Evolutionary conservation across 2,113 vertebrate species (phyloP).

Genomic region (Sclerurus mexicanus): DNA sequence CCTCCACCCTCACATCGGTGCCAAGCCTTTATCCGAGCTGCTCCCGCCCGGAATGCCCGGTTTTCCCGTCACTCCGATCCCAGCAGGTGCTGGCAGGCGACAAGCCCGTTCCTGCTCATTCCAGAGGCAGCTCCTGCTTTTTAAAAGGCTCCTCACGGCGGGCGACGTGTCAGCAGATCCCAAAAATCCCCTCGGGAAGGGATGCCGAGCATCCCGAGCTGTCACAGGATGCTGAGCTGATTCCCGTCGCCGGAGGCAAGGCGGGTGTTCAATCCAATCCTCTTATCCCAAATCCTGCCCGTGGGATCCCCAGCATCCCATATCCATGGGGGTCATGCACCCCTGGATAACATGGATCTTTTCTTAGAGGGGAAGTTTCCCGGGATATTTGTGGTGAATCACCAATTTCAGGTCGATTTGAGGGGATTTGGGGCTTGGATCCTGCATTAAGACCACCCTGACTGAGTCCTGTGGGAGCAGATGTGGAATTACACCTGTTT

Average conservation of each 20-base stretch:
- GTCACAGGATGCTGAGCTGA: neutral
- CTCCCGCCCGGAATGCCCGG: neutral
- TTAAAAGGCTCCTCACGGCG: neutral
- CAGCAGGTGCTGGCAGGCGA: neutral
- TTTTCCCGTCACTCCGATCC: rapidly evolving
- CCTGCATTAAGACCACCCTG: rapidly evolving
- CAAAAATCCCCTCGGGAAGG: neutral
- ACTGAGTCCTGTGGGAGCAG: neutral
- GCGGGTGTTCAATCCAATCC: neutral
- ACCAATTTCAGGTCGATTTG: neutral
- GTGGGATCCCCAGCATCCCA: rapidly evolving
- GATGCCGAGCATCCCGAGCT: neutral
- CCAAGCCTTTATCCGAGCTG: rapidly evolving
- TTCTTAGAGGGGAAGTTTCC: neutral
- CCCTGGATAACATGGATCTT: neutral
- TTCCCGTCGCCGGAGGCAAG: rapidly evolving
- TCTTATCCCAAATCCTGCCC: rapidly evolving
- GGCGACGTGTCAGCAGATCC: neutral
- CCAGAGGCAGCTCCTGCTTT: neutral
- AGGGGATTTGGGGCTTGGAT: neutral
- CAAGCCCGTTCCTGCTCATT: neutral
- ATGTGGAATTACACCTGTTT: neutral
- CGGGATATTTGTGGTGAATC: neutral
- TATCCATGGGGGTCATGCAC: rapidly evolving
- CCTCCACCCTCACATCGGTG: neutral